Evolutionary conservation across 2,113 vertebrate species (phyloP), one percentile per base, ranked within the genome.

Genomic region (Narcine bancroftii): DNA sequence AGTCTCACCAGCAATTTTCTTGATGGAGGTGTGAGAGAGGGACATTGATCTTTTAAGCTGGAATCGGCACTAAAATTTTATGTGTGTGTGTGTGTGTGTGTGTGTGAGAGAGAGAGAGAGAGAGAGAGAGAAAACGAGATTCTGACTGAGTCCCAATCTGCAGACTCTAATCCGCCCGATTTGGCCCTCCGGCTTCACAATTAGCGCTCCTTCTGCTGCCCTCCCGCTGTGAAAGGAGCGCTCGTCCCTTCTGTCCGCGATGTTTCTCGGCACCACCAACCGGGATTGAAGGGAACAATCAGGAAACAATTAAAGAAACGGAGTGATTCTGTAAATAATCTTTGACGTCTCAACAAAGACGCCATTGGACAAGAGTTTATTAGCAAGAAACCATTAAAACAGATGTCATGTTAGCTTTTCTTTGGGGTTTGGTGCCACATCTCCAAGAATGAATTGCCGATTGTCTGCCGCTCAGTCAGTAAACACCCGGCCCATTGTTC

Each of bases 251-350:
- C 63, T 92, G 93, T 92, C 93, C 71, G 93, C 94, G 93, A 94
- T 92, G 93, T 93, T 92, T 93, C 93, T 93, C 94, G 93, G 93
- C 93, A 93, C 94, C 95, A 94, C 95, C 95, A 93, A 95, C 94
- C 92, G 95, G 94, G 94, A 92, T 94, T 93, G 94, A 92, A 93
- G 94, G 94, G 94, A 93, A 93, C 93, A 93, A 94, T 92, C 94
- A 94, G 94, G 92, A 93, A 93, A 93, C 93, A 92, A 93, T 94
- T 95, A 93, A 56, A 94, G 92, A 94, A 94, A 94, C 93, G 92
- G 95, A 95, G 93, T 96, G 94, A 93, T 95, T 95, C 94, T 94
- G 94, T 95, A 95, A 95, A 96, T 95, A 95, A 95, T 95, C 95
- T 95, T 95, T 95, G 95, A 96, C 96, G 94, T 94, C 93, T 93